These are phyloP conservation scores for Zaprionus tsacasi DNA, from an alignment of 1,140 invertebrate species.

Conservation along the genomic window DNA sequence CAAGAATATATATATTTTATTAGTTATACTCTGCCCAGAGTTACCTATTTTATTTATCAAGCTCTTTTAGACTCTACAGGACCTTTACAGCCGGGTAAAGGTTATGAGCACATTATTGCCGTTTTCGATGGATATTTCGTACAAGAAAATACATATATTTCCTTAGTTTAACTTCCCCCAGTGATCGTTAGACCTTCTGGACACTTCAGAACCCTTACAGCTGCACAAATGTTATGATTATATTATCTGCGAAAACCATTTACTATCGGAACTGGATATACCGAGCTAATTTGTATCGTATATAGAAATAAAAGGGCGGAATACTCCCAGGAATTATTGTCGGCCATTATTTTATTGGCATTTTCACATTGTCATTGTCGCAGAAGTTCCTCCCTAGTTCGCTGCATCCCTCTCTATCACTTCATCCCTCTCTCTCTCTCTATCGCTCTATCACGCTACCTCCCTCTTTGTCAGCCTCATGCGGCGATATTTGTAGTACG, in stretches of 20 bases:
- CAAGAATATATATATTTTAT: background rate
- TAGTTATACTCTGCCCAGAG: no score
- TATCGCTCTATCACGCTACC: conserved; percentile 14
- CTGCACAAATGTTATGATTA: background rate
- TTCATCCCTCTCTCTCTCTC: background rate
- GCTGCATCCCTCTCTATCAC: conserved; percentile 14
- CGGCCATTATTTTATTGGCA: conserved; percentile 74
- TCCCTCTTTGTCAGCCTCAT: background rate
- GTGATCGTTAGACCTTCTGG: background rate
- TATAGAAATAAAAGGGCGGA: background rate
- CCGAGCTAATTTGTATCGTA: conserved; percentile 8
- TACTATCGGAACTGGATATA: background rate
- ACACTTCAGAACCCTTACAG: background rate
- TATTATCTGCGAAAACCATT: conserved; percentile 5
- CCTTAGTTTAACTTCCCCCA: no score
- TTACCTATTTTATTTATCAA: background rate
- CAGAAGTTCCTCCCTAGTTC: conserved; percentile 40
- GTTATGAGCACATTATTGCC: background rate
- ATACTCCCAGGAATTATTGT: conserved; percentile 59
- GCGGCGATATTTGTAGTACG: conserved; percentile 1
- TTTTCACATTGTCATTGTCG: conserved; percentile 57
- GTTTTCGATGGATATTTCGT: no score
- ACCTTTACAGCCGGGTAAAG: background rate
- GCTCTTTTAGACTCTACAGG: background rate
- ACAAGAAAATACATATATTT: background rate